These are phyloP conservation scores for Apis florea DNA, from an alignment of 1,140 invertebrate species.

Conservation along the genomic window DNA sequence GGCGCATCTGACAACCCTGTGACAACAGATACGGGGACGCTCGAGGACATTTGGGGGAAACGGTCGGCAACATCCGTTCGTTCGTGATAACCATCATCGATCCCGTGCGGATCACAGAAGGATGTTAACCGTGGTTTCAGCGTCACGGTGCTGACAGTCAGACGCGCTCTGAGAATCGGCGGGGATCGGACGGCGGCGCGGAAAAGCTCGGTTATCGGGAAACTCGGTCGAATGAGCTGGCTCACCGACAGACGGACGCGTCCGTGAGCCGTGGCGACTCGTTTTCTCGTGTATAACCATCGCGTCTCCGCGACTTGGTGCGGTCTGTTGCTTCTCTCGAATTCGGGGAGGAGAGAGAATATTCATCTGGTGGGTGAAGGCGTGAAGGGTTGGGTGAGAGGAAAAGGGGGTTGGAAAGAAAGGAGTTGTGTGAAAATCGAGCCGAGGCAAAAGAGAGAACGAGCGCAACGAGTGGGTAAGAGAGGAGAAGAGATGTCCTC, in stretches of 20 bases:
- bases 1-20: conserved; percentile 64
- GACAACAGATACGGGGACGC: conserved; percentile 34
- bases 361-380: background rate
- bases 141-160: conserved; percentile 45
- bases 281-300: background rate
- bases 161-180: conserved; percentile 47
- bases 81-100: conserved; percentile 14
- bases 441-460: background rate
- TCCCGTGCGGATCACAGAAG: background rate
- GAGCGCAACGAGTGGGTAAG: conserved; percentile 1
- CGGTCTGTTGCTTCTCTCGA: background rate
- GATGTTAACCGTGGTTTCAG: conserved; percentile 21
- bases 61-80: conserved; percentile 6
- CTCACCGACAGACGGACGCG: conserved; percentile 24
- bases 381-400: too few species aligned
- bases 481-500: conserved; percentile 60
- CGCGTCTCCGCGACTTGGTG: background rate
- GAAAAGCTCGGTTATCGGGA: background rate
- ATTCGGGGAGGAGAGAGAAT: background rate
- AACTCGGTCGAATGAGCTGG: conserved; percentile 29
- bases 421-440: background rate
- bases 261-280: conserved; percentile 30
- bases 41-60: conserved; percentile 8
- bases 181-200: conserved; percentile 20
- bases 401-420: background rate